Percentiles rank a stretch among this genome's conserved stretches.
Evolutionary conservation across 2,797 vertebrate species (phyloP).

Genomic region (Hemitrygon akajei): DNA sequence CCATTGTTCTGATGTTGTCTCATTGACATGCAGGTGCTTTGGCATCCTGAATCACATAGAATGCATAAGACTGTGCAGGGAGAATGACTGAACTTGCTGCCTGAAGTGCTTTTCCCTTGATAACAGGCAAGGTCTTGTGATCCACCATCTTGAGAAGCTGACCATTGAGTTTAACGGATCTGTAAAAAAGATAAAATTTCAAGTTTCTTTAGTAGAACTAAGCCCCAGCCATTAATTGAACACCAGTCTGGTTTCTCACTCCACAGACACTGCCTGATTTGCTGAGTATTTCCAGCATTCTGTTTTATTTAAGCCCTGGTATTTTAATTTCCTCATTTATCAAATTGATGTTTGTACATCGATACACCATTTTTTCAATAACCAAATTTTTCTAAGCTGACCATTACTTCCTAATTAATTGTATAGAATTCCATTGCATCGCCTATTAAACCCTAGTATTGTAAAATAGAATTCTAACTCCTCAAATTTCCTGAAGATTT

Average conservation of each 20-base stretch:
- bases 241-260: too few relatives aligned
- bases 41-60: constrained; percentile 74
- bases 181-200: constrained; percentile 44
- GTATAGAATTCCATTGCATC: too few relatives aligned
- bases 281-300: too few relatives aligned
- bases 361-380: background rate
- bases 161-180: constrained; percentile 73
- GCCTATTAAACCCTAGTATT: too few relatives aligned
- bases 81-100: constrained; percentile 58
- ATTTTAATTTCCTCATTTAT: background rate
- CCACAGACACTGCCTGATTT: too few relatives aligned
- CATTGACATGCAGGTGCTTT: constrained; percentile 63
- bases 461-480: too few relatives aligned
- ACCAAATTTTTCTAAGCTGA: background rate
- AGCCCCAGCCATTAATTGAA: too few relatives aligned
- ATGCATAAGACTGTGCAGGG: constrained; percentile 76
- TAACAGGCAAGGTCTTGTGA: constrained; percentile 66
- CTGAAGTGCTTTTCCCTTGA: constrained; percentile 56
- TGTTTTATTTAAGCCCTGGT: too few relatives aligned
- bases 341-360: background rate
- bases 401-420: background rate
- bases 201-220: too few relatives aligned
- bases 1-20: constrained; percentile 37
- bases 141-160: constrained; percentile 73
- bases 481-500: too few relatives aligned